Evolutionary conservation across 2,888 invertebrate species (phyloP).

Genomic region (Odontothrips loti): DNA sequence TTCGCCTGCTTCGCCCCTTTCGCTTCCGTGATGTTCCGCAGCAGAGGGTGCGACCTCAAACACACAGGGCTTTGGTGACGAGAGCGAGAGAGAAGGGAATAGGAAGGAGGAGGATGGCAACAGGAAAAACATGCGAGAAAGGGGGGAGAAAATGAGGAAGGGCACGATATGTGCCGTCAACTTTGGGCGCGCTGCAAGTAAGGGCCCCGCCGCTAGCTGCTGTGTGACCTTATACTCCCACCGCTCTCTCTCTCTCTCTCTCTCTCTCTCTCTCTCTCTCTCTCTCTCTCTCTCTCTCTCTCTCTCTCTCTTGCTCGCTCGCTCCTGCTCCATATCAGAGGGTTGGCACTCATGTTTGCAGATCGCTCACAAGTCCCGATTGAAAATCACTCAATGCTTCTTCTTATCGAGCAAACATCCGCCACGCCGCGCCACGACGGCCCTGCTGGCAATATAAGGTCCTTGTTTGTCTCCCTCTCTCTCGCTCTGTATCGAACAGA

Average conservation of each 20-base stretch:
- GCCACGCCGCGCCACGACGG: background rate
- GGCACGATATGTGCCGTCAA: background rate
- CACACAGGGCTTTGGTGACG: too few species aligned
- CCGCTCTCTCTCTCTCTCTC: too few species aligned
- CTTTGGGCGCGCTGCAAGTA: too few species aligned
- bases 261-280: too few species aligned
- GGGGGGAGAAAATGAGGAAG: background rate
- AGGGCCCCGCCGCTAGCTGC: too few species aligned
- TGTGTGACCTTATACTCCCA: too few species aligned
- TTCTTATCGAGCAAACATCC: slow-evolving; percentile 24
- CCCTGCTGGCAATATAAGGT: background rate
- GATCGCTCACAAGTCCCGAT: slow-evolving; percentile 24
- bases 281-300: too few species aligned
- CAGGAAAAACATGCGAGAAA: background rate
- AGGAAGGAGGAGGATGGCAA: background rate
- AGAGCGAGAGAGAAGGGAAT: background rate
- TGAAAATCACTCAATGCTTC: slow-evolving; percentile 23
- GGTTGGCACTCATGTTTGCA: slow-evolving; percentile 7
- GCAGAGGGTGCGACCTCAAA: too few species aligned
- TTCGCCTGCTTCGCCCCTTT: too few species aligned
- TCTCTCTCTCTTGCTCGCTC: too few species aligned
- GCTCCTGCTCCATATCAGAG: too few species aligned
- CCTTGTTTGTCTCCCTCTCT: background rate
- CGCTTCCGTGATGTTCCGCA: too few species aligned
- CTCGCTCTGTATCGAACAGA: background rate